Evolutionary conservation across 2,113 vertebrate species (phyloP), one percentile per base, ranked within the genome.

Genomic region (Periophthalmodon schlosseri): DNA sequence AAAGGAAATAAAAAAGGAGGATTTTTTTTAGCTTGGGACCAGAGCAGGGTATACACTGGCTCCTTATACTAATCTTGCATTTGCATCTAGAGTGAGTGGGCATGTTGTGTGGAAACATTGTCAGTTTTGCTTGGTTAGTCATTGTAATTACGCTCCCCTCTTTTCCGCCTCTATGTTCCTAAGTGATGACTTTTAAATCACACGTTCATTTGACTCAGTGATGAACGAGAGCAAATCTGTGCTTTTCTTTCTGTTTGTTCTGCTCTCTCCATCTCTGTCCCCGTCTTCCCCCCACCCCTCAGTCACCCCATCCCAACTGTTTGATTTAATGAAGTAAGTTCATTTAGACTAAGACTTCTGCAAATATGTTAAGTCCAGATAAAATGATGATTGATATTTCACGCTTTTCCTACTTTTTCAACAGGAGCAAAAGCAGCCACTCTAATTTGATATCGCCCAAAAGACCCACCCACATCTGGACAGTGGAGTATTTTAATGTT

Each of bases 151-250:
- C 81, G 86, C 88, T 79, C 86, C 60, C 46, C 66, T 63, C 33
- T 50, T 60, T 65, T 50, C 73, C 1, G 13, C 64, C 75, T 77
- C 78, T 46, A 2, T 69, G 21, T 24, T 60, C n/a, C 77, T 82
- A 84, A 92, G 69, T 84, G 87, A 92, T 86, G 87, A 90, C 61
- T 81, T 90, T 87, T 88, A 88, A 89, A 91, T 90, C 88, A 88
- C 84, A 78, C 86, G 76, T 82, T 86, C 85, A 76, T 89, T 86
- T 76, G 64, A 28, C 24, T 0, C 77, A 75, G 36, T 88, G 86
- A 88, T 86, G 71, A 80, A 85, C 24, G 75, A 81, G 80, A 58
- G 61, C 24, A 74, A 88, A 84, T 85, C 71, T 67, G 50, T 86
- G 75, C 65, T 74, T 77, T 89, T 86, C 67, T 77, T 72, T 86